Base-by-base conservation (phyloP, 2,888 invertebrate species). In the Galeopsomyia nigrocyanea region DNA sequence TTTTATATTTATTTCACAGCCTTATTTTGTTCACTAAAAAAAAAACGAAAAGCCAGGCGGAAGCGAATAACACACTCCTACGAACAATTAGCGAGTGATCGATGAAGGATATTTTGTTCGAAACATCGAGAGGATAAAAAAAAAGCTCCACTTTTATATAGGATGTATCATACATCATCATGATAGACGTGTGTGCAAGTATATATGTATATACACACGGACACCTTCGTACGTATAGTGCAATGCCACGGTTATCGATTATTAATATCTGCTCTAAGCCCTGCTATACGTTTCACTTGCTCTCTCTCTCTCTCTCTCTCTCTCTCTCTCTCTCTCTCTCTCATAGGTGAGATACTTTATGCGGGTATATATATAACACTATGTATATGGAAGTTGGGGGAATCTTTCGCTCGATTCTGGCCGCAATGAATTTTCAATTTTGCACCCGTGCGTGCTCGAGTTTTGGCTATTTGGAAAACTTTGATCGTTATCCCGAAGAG, bases 191-290 rank as follows among this genome's bases (percentile, higher is more conserved):
- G 26, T 7, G 39, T 10, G 10, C 13, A 39, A 3, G 1, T 13
- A 39, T 39, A 39, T 13, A 39, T 39, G 10, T 39, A 13, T 13
- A 13, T 13, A 39, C 10, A 39, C 39, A 39, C 13, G 10, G 26
- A 26, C 26, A 26, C 26, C 39, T 13, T 39, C 39, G 10, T 10
- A 39, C 39, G 31, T 51, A 22, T 51, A 26, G 46, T 50, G 19
- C 57, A 49, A 62, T 26, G 57, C 26, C 51, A 46, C 51, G 16
- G 31, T 49, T 65, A 71, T 66, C 66, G 62, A 57, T 56, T 67
- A 67, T 71, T 62, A 26, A 65, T 53, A 57, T 57, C 73, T 60
- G 70, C 69, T 71, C 69, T 73, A 70, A 75, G 65, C 71, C 26
- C 66, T 67, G 60, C 39, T 39, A 67, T 72, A 70, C 68, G 64